Percentiles rank a stretch among this genome's conserved stretches.
phyloP scores from a whole-genome alignment of 2,888 invertebrate species.

The Axea sp. region DNA sequence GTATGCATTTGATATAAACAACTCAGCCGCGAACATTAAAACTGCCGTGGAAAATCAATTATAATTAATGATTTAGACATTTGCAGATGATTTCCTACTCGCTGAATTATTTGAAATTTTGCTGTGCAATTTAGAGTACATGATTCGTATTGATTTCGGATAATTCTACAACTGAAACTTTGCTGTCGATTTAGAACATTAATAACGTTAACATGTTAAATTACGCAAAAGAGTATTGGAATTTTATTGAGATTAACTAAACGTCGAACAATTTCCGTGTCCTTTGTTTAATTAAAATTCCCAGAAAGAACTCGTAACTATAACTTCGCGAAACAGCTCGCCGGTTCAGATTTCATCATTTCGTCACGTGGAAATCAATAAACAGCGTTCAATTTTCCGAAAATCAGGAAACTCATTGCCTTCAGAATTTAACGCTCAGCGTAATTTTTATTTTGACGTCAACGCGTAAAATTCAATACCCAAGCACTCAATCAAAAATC shows the following conservation, averaged over 20 bases:
- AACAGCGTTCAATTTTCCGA: constrained; percentile 1
- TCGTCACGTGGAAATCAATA: constrained; percentile 19
- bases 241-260: constrained; percentile 18
- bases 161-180: too few species aligned
- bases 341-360: background rate
- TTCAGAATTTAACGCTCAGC: constrained; percentile 3
- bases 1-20: too few species aligned
- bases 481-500: constrained; percentile 7
- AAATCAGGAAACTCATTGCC: constrained; percentile 1
- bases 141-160: too few species aligned
- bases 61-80: too few species aligned
- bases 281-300: constrained; percentile 14
- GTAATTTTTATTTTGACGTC: constrained; percentile 11
- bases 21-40: too few species aligned
- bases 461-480: constrained; percentile 1
- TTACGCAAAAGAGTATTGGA: constrained; percentile 9
- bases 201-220: too few species aligned
- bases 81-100: too few species aligned
- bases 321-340: background rate
- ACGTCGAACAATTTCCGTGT: background rate
- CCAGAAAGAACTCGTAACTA: background rate
- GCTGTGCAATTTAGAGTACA: too few species aligned
- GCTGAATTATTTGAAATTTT: constrained; percentile 23
- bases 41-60: too few species aligned
- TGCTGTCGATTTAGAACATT: constrained; percentile 5